These are phyloP conservation scores for Triops cancriformis DNA, from an alignment of 1,140 invertebrate genomes.

Conservation along the genomic window DNA sequence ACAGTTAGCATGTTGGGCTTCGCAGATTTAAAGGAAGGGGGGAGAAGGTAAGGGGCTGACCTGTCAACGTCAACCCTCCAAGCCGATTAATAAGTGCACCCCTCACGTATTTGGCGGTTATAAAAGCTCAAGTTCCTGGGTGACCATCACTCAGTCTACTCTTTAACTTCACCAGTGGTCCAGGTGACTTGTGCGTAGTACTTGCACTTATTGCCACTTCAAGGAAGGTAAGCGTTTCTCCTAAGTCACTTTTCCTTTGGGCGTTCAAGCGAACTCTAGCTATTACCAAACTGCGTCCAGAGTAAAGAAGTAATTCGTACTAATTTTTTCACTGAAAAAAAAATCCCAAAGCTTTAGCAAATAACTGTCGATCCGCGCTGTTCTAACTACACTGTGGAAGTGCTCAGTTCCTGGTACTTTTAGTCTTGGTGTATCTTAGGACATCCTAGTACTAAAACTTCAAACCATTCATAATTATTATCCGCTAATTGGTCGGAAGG, in stretches of 20 bases:
- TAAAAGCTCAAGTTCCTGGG: constrained; percentile 2
- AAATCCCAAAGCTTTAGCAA: too few relatives aligned
- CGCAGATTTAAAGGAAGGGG: not conserved
- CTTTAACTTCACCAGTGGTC: not conserved
- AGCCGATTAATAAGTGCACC: constrained; percentile 10
- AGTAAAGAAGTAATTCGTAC: too few relatives aligned
- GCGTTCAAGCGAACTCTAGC: too few relatives aligned
- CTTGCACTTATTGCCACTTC: not conserved
- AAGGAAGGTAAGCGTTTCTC: not conserved
- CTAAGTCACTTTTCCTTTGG: not conserved
- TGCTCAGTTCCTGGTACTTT: too few relatives aligned
- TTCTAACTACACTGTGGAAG: too few relatives aligned
- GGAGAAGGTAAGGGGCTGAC: not conserved
- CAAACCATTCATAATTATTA: too few relatives aligned
- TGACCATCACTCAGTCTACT: constrained; percentile 4
- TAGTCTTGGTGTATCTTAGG: too few relatives aligned
- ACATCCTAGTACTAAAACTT: too few relatives aligned
- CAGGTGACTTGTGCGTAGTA: not conserved
- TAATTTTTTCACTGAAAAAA: too few relatives aligned
- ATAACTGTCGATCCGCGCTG: too few relatives aligned
- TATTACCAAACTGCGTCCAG: too few relatives aligned
- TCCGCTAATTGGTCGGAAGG: too few relatives aligned
- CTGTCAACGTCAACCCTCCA: constrained; percentile 8
- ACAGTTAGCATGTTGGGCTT: not conserved
- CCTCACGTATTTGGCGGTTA: constrained; percentile 9